phyloP scores from a whole-genome alignment of 1,140 invertebrate genomes.

The Asbolus verrucosus region DNA sequence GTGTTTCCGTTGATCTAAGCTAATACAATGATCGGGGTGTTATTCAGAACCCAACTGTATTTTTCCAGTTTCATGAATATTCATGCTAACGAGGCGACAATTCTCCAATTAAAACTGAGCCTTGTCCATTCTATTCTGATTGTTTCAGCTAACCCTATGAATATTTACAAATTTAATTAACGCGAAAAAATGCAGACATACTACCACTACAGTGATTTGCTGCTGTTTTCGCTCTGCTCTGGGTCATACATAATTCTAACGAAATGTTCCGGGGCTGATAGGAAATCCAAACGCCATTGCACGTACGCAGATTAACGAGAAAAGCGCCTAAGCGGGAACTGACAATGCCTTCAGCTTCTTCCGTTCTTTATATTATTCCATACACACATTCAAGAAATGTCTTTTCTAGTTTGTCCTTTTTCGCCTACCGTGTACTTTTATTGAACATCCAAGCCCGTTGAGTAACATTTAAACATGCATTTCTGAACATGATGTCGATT shows the following conservation, averaged over 20 bases:
- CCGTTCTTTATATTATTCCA: too few species aligned
- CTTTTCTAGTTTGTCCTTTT: neutral
- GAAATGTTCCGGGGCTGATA: neutral
- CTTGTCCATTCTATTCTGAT: slow-evolving; percentile 12
- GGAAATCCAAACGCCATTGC: neutral
- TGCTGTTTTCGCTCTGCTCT: neutral
- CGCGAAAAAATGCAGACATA: neutral
- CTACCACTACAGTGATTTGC: too few species aligned
- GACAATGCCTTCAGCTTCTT: neutral
- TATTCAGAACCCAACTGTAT: slow-evolving; percentile 1
- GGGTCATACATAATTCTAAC: neutral
- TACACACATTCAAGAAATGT: slow-evolving; percentile 4
- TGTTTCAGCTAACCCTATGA: slow-evolving; percentile 18
- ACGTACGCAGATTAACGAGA: neutral
- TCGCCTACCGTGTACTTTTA: too few species aligned
- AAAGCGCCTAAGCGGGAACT: neutral
- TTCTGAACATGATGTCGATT: too few species aligned
- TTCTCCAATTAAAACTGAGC: slow-evolving; percentile 25
- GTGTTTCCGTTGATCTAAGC: neutral
- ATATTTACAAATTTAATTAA: slow-evolving; percentile 40
- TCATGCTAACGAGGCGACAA: slow-evolving; percentile 18
- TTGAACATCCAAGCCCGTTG: too few species aligned
- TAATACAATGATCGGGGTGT: neutral
- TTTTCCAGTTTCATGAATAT: slow-evolving; percentile 32
- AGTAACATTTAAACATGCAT: too few species aligned